A percentile compares a stretch with the other conserved stretches of the same genome.
Evolutionary conservation across 2,797 vertebrate species (phyloP).

Genomic region (Takifugu ocellatus): DNA sequence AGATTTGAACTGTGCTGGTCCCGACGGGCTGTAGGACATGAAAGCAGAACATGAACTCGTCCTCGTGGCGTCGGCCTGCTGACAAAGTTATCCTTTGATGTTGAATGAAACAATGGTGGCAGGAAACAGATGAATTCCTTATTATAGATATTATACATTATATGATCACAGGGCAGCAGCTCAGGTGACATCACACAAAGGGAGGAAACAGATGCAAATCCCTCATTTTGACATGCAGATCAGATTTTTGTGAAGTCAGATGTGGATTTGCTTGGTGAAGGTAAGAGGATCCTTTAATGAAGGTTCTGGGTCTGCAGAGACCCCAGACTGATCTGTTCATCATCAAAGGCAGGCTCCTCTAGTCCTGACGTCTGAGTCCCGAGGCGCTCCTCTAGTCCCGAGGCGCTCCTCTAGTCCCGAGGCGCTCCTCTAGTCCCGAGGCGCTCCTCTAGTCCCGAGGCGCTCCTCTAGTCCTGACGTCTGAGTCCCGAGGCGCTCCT

Average conservation of each 20-base stretch:
- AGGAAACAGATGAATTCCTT: slow-evolving; percentile 10
- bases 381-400: too few species aligned
- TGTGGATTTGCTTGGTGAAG: slow-evolving; percentile 29
- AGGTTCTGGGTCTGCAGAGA: slow-evolving; percentile 48
- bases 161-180: slow-evolving; percentile 3
- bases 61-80: too few species aligned
- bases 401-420: too few species aligned
- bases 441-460: too few species aligned
- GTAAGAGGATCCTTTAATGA: slow-evolving; percentile 52
- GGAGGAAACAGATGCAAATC: slow-evolving; percentile 17
- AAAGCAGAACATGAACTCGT: slow-evolving; percentile 17
- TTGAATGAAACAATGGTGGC: background rate
- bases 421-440: too few species aligned
- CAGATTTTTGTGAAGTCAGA: slow-evolving; percentile 28
- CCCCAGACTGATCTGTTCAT: slow-evolving; percentile 63
- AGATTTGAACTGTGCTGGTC: too few species aligned
- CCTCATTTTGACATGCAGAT: slow-evolving; percentile 34
- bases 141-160: background rate
- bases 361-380: too few species aligned
- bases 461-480: too few species aligned
- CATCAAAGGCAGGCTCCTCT: slow-evolving; percentile 33
- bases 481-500: too few species aligned
- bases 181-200: slow-evolving; percentile 22
- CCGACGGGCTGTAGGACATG: slow-evolving; percentile 29
- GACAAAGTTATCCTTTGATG: too few species aligned